Evolutionary conservation across 2,888 invertebrate genomes (phyloP).

Genomic region (Eurytoma adleriae): DNA sequence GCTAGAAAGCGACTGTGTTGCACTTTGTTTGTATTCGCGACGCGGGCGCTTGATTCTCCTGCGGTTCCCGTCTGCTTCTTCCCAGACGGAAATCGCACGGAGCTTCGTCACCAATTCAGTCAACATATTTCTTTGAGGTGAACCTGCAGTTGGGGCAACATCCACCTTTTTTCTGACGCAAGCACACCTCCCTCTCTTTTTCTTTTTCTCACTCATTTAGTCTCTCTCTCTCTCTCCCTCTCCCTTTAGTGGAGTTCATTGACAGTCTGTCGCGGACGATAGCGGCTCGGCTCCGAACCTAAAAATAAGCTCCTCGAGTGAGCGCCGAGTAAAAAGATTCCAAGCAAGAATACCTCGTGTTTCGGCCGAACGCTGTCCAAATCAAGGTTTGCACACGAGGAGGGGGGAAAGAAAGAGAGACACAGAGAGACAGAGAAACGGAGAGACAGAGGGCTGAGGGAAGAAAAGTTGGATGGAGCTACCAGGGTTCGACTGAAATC

Average conservation of each 20-base stretch:
- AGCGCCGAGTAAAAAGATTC: conserved; percentile 40
- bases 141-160: too few species aligned
- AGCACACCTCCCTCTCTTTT: conserved; percentile 4
- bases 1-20: conserved; percentile 48
- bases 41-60: background rate
- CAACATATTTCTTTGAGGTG: too few species aligned
- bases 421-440: conserved; percentile 23
- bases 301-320: conserved; percentile 54
- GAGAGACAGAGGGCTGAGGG: conserved; percentile 17
- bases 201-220: conserved; percentile 8
- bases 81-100: too few species aligned
- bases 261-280: conserved; percentile 56
- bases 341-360: conserved; percentile 31
- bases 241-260: conserved; percentile 52
- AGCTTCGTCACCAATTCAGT: too few species aligned
- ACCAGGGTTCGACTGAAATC: background rate
- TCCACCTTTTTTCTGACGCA: background rate
- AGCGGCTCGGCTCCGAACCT: conserved; percentile 45
- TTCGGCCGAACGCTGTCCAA: conserved; percentile 40
- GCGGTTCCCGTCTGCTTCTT: background rate
- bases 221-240: conserved; percentile 21
- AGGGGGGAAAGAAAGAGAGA: conserved; percentile 3
- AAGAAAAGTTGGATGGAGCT: conserved; percentile 2
- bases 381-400: conserved; percentile 8
- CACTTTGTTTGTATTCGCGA: conserved; percentile 31